These are phyloP conservation scores for Ophion ventricosus DNA, from an alignment of 2,888 invertebrate genomes.

Conservation along the genomic window DNA sequence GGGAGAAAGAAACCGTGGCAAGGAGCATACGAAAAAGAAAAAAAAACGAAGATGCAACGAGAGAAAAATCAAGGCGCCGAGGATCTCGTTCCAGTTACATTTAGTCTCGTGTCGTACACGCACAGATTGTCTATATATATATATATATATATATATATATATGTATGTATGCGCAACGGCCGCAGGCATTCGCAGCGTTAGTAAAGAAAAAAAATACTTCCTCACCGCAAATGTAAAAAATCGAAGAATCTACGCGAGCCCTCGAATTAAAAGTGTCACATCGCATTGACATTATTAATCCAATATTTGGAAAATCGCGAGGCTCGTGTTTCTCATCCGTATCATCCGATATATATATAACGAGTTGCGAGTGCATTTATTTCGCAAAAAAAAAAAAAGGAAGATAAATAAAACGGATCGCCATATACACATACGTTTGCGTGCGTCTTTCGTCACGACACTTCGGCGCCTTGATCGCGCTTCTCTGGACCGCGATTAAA, in stretches of 20 bases:
- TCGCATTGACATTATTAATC: background rate
- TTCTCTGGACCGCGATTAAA: slow-evolving; percentile 50
- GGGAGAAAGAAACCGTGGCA: background rate
- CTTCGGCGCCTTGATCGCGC: slow-evolving; percentile 33
- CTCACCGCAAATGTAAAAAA: background rate
- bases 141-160: background rate
- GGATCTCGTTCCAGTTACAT: background rate
- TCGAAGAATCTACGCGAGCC: background rate
- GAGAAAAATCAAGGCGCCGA: background rate
- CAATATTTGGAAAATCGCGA: background rate
- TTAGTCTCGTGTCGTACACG: background rate
- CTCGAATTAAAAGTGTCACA: no score
- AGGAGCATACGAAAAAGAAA: slow-evolving; percentile 3
- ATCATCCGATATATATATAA: background rate
- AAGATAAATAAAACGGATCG: slow-evolving; percentile 16
- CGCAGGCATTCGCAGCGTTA: background rate
- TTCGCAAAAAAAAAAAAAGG: background rate
- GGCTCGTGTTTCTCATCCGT: background rate
- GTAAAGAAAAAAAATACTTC: background rate
- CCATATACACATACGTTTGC: background rate
- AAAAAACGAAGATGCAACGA: slow-evolving; percentile 20
- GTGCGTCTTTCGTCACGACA: slow-evolving; percentile 40
- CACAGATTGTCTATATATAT: no score
- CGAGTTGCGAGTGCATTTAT: background rate
- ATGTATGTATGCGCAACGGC: no score